Conservation (phyloP, 1,140 invertebrate genomes). For the Lamellibrachia luymesi region DNA sequence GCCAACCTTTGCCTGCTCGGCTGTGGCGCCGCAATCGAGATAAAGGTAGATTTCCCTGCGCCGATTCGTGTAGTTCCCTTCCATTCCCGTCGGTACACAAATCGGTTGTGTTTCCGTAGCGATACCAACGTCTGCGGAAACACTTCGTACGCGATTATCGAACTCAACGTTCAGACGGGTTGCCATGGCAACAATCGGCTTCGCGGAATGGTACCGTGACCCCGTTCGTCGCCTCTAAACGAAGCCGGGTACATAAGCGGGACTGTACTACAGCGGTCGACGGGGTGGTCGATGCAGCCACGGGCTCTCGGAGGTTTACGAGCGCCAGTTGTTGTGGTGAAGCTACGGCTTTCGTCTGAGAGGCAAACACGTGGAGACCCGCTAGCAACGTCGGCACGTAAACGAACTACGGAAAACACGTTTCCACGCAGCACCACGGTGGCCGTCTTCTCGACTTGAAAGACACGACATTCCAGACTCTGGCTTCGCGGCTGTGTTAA, state of each 20-base stretch:
- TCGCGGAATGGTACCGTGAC: neutral
- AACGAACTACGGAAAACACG: neutral
- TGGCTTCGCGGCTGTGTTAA: neutral
- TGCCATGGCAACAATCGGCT: neutral
- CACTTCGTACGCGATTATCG: neutral
- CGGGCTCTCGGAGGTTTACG: neutral
- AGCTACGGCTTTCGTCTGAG: neutral
- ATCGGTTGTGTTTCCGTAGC: neutral
- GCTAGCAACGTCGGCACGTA: neutral
- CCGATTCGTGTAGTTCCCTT: neutral
- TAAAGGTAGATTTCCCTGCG: neutral
- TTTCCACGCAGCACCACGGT: neutral
- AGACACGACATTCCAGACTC: neutral
- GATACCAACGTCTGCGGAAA: neutral
- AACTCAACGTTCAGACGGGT: neutral
- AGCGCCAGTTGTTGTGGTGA: neutral
- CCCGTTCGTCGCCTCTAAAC: neutral
- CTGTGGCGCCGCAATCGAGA: neutral
- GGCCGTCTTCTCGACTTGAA: neutral
- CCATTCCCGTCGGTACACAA: neutral
- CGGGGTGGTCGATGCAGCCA: neutral
- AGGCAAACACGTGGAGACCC: neutral
- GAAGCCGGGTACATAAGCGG: neutral
- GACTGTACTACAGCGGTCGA: neutral
- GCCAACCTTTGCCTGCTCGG: neutral